A percentile compares a stretch with the other conserved stretches of the same genome.
Evolutionary conservation across 2,888 invertebrate genomes (phyloP).

Genomic region (Bedellia somnulentella): DNA sequence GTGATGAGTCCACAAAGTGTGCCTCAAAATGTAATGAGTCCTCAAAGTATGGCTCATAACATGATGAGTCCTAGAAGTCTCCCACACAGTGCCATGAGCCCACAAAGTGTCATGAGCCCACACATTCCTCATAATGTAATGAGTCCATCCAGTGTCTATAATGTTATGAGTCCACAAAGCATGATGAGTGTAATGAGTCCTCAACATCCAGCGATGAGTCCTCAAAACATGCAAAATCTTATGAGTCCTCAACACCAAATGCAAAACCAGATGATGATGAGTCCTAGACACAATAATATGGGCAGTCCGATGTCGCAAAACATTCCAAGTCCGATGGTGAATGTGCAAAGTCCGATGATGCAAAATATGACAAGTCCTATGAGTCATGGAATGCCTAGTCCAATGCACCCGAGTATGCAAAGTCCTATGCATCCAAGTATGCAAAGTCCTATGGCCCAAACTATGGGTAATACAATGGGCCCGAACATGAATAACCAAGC

Average conservation of each 20-base stretch:
- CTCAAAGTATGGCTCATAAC: slow-evolving; percentile 37
- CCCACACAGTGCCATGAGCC: slow-evolving; percentile 49
- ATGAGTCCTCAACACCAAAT: slow-evolving; percentile 43
- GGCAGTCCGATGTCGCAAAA: slow-evolving; percentile 32
- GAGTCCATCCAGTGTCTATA: slow-evolving; percentile 46
- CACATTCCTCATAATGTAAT: slow-evolving; percentile 38
- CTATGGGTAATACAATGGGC: slow-evolving; percentile 40
- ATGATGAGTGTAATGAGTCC: slow-evolving; percentile 55
- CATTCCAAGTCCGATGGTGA: slow-evolving; percentile 35
- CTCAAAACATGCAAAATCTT: slow-evolving; percentile 45
- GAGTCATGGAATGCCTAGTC: slow-evolving; percentile 43
- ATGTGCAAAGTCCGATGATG: slow-evolving; percentile 31
- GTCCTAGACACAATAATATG: slow-evolving; percentile 37
- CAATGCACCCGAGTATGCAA: slow-evolving; percentile 40
- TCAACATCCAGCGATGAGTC: slow-evolving; percentile 50
- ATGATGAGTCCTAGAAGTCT: slow-evolving; percentile 50
- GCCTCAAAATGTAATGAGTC: slow-evolving; percentile 36
- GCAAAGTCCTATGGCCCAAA: slow-evolving; percentile 27
- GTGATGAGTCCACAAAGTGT: slow-evolving; percentile 24
- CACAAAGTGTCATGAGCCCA: slow-evolving; percentile 46
- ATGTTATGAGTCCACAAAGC: slow-evolving; percentile 52
- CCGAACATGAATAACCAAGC: slow-evolving; percentile 29
- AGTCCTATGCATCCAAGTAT: slow-evolving; percentile 48
- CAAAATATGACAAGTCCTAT: slow-evolving; percentile 45
- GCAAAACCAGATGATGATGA: slow-evolving; percentile 50